A percentile compares a stretch with the other conserved stretches of the same genome.
phyloP scores from a whole-genome alignment of 92 coral and sea anemone genomes.

The Hydrozoanthus gracilis region DNA sequence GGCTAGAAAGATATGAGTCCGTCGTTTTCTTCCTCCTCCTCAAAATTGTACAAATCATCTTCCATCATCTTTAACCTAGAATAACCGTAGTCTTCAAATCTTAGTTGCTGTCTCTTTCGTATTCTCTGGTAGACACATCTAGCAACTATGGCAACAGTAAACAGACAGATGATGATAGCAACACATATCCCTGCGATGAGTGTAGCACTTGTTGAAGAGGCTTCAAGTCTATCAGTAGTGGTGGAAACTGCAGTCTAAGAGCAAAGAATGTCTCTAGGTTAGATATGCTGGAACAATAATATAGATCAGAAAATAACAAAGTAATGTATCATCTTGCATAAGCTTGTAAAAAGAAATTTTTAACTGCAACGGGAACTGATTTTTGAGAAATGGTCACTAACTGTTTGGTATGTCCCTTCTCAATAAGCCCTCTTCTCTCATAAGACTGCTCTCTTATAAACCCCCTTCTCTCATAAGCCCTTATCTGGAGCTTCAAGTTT shows the following conservation, averaged over 20 bases:
- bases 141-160: slow-evolving; percentile 42
- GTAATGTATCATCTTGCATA: background rate
- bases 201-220: slow-evolving; percentile 23
- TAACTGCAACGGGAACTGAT: too few relatives aligned
- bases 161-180: slow-evolving; percentile 52
- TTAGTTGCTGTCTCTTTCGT: slow-evolving; percentile 45
- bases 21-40: slow-evolving; percentile 46
- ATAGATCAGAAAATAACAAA: background rate
- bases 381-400: too few relatives aligned
- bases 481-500: too few relatives aligned
- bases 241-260: background rate
- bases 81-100: slow-evolving; percentile 81
- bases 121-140: slow-evolving; percentile 63
- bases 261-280: background rate
- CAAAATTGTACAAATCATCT: slow-evolving; percentile 59
- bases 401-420: too few relatives aligned
- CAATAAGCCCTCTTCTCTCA: too few relatives aligned
- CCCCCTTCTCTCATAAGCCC: too few relatives aligned
- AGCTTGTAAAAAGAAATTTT: background rate
- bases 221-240: background rate
- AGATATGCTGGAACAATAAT: background rate
- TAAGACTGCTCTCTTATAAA: too few relatives aligned
- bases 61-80: slow-evolving; percentile 76
- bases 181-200: slow-evolving; percentile 65
- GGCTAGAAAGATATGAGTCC: slow-evolving; percentile 27